Conservation (phyloP, 2,113 vertebrate genomes). For the Tenebrosternarchus preto region DNA sequence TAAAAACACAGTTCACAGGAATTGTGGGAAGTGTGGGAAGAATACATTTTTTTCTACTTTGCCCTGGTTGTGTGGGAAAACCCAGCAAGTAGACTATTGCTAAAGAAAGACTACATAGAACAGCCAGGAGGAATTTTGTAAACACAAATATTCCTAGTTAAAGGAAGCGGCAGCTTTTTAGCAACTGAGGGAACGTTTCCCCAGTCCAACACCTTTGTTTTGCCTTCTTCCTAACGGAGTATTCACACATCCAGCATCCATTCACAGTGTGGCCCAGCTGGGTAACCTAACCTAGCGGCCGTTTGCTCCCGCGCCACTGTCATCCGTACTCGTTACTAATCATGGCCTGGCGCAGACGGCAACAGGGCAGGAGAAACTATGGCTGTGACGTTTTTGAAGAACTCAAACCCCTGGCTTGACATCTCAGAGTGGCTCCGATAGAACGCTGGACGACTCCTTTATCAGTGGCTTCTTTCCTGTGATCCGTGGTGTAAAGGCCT, state of each 20-base stretch:
- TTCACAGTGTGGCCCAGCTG: not conserved
- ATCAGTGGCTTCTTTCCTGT: conserved; percentile 21
- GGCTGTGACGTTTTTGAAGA: conserved; percentile 7
- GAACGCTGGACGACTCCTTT: conserved; percentile 8
- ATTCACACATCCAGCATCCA: not conserved
- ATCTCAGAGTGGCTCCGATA: conserved; percentile 7
- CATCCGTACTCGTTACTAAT: not conserved
- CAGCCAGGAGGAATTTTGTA: conserved; percentile 11
- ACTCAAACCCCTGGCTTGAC: conserved; percentile 6
- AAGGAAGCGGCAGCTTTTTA: not conserved
- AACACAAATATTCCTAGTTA: conserved; percentile 21
- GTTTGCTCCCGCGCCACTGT: no score
- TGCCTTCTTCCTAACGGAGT: not conserved
- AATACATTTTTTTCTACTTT: not conserved
- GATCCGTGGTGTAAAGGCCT: conserved; percentile 14
- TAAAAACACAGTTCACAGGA: conserved; percentile 46
- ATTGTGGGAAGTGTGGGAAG: conserved; percentile 15
- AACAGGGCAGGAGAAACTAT: not conserved
- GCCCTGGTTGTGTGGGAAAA: conserved; percentile 20
- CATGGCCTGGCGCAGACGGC: no score
- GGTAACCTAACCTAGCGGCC: not conserved
- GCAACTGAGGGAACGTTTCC: not conserved
- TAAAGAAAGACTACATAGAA: conserved; percentile 12
- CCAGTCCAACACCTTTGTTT: not conserved
- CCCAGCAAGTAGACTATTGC: not conserved